phyloP scores from a whole-genome alignment of 2,113 vertebrate genomes.

The Mobula hypostoma region DNA sequence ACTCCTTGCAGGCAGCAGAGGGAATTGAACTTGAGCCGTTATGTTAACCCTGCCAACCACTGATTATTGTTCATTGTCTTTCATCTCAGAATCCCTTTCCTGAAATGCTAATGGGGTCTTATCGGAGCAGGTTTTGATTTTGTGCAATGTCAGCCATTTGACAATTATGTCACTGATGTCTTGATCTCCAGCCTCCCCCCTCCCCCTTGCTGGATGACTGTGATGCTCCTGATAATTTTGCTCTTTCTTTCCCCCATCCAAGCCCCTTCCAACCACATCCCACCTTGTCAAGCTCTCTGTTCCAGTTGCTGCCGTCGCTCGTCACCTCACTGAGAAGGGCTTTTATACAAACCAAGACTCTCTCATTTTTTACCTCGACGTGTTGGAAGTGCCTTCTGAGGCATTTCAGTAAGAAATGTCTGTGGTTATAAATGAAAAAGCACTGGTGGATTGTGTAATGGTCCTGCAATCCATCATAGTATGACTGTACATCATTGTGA shows the following conservation, averaged over 20 bases:
- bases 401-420: neutral
- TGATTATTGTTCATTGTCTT: neutral
- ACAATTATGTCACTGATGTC: neutral
- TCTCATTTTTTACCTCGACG: neutral
- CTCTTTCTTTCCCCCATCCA: neutral
- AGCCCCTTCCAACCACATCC: no score
- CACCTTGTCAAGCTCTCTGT: neutral
- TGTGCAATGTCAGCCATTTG: neutral
- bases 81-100: neutral
- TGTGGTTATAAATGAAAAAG: neutral
- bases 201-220: no score
- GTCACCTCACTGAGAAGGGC: neutral
- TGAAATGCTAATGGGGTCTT: neutral
- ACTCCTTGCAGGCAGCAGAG: no score
- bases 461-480: neutral
- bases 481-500: constrained; percentile 5
- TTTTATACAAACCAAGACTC: neutral
- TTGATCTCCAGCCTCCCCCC: neutral
- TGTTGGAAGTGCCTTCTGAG: constrained; percentile 3
- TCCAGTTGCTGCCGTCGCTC: neutral
- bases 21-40: no score
- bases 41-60: no score
- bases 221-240: neutral
- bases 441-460: neutral
- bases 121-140: neutral